These are phyloP conservation scores for Alcis repandata DNA, from an alignment of 2,888 invertebrate species.

Conservation along the genomic window DNA sequence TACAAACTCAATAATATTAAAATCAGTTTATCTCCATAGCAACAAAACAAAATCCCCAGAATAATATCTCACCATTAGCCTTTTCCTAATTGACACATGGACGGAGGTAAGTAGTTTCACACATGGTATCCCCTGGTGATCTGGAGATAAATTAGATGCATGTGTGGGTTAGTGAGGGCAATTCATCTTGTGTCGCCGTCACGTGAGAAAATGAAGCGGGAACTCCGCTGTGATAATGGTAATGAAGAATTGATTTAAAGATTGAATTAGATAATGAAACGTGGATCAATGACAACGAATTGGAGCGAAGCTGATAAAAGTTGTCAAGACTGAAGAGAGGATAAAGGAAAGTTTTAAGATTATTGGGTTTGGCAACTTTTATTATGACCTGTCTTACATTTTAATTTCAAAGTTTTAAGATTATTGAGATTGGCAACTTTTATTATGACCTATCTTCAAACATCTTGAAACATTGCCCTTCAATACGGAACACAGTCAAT, in stretches of 20 bases:
- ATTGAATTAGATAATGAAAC: not conserved
- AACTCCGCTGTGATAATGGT: conserved; percentile 57
- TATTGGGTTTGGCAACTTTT: too few species aligned
- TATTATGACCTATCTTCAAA: too few species aligned
- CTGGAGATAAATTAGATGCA: conserved; percentile 73
- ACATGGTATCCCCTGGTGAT: conserved; percentile 50
- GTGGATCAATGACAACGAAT: not conserved
- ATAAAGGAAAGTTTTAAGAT: too few species aligned
- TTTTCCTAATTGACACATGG: conserved; percentile 55
- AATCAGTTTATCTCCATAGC: too few species aligned
- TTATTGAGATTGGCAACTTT: too few species aligned
- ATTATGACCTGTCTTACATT: too few species aligned
- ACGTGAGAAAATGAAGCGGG: conserved; percentile 74
- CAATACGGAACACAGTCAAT: too few species aligned
- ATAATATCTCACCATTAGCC: conserved; percentile 33
- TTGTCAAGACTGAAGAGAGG: too few species aligned
- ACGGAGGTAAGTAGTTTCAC: conserved; percentile 50
- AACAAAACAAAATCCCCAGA: conserved; percentile 10
- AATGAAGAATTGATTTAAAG: conserved; percentile 47
- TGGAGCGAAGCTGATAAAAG: not conserved
- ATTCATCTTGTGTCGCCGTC: conserved; percentile 55
- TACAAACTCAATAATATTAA: too few species aligned
- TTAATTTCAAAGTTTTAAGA: too few species aligned
- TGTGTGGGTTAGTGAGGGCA: conserved; percentile 53
- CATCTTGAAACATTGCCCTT: too few species aligned